phyloP scores from a whole-genome alignment of 2,797 vertebrate genomes.

The Leptoclinus maculatus region DNA sequence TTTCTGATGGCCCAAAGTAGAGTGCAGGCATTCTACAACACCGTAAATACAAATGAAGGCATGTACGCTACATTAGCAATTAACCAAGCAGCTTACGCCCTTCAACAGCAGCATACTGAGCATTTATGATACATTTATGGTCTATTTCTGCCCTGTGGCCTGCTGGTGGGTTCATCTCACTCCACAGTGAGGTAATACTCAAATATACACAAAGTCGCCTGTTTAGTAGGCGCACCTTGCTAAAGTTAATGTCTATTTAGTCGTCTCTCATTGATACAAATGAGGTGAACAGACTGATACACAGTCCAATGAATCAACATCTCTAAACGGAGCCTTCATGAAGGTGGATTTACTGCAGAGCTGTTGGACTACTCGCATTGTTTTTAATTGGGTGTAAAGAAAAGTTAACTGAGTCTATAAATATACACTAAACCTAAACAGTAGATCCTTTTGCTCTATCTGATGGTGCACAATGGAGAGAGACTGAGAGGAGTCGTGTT shows the following conservation, averaged over 20 bases:
- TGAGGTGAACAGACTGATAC: neutral
- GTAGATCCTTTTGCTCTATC: neutral
- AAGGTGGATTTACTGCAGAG: neutral
- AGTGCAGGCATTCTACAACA: neutral
- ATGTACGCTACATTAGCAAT: neutral
- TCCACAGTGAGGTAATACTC: neutral
- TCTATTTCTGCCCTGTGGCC: neutral
- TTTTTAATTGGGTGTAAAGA: neutral
- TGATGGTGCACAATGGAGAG: neutral
- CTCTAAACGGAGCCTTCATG: neutral
- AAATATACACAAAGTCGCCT: neutral
- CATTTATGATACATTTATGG: too few species aligned
- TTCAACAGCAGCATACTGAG: neutral
- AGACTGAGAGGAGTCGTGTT: neutral
- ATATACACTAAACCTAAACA: neutral
- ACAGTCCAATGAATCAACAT: neutral
- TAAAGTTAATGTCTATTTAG: neutral
- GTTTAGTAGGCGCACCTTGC: neutral
- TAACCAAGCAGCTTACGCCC: neutral
- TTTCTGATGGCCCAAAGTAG: neutral
- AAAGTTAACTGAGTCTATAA: neutral
- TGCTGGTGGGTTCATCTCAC: neutral
- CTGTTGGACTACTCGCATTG: neutral
- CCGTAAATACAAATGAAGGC: neutral
- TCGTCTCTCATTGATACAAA: neutral